phyloP scores from a whole-genome alignment of 2,888 invertebrate species.

The Prosopocoilus inquinatus region DNA sequence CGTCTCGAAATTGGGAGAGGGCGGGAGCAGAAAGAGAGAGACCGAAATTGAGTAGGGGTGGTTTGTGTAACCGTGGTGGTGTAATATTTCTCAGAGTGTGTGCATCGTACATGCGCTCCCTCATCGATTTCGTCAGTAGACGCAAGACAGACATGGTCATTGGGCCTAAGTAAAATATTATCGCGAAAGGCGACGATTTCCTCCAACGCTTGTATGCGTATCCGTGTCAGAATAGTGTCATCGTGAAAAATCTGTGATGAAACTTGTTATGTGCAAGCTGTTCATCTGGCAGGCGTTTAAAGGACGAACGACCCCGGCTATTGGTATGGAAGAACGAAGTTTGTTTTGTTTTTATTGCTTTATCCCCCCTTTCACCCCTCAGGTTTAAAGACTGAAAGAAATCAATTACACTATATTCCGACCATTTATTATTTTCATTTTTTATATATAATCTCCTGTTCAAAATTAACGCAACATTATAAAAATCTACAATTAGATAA shows the following conservation, averaged over 20 bases:
- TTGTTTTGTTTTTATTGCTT: slow-evolving; percentile 2
- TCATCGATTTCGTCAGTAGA: slow-evolving; percentile 47
- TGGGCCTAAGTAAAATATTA: slow-evolving; percentile 42
- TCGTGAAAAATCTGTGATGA: slow-evolving; percentile 27
- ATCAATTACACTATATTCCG: not conserved
- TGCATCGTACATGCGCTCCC: slow-evolving; percentile 48
- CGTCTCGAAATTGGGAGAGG: too few species aligned
- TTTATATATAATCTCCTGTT: too few species aligned
- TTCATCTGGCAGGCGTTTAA: slow-evolving; percentile 9
- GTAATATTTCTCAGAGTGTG: slow-evolving; percentile 17
- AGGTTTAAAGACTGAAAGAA: not conserved
- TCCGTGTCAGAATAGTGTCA: not conserved
- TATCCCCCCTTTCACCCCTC: not conserved
- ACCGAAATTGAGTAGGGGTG: too few species aligned
- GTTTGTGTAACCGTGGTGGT: slow-evolving; percentile 33
- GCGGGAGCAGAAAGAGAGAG: too few species aligned
- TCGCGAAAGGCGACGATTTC: slow-evolving; percentile 27
- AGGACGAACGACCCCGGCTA: slow-evolving; percentile 9
- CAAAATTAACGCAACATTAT: too few species aligned
- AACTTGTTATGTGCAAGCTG: slow-evolving; percentile 19
- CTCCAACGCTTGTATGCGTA: slow-evolving; percentile 2
- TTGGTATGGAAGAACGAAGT: slow-evolving; percentile 8
- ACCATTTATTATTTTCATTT: not conserved
- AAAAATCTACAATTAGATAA: too few species aligned
- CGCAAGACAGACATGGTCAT: slow-evolving; percentile 46